Conservation (phyloP, 2,888 invertebrate species). For the Himalopsyche tibetana region DNA sequence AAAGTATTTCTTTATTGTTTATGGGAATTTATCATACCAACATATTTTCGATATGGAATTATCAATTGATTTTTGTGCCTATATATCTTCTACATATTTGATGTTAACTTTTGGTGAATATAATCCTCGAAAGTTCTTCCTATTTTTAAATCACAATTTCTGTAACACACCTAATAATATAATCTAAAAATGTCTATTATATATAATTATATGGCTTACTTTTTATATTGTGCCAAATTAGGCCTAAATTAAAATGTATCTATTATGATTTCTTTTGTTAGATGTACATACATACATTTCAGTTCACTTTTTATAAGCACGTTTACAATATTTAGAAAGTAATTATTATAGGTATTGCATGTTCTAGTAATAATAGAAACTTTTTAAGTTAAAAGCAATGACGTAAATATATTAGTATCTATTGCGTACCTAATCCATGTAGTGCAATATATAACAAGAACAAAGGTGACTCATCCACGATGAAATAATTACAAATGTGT, state of each 20-base stretch:
- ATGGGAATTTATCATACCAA: too few relatives aligned
- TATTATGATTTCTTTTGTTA: constrained; percentile 3
- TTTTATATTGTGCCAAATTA: constrained; percentile 13
- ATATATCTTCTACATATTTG: neutral
- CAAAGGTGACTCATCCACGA: too few relatives aligned
- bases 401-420: too few relatives aligned
- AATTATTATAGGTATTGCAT: neutral
- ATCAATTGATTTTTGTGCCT: too few relatives aligned
- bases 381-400: neutral
- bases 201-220: constrained; percentile 15
- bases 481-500: too few relatives aligned
- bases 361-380: neutral
- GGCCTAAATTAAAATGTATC: constrained; percentile 32
- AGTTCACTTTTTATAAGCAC: constrained; percentile 38
- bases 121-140: constrained; percentile 25
- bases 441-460: too few relatives aligned
- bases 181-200: constrained; percentile 27
- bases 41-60: too few relatives aligned
- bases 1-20: too few relatives aligned
- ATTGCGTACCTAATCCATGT: too few relatives aligned
- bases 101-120: neutral
- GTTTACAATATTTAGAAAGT: constrained; percentile 32
- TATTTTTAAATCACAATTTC: neutral
- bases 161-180: neutral
- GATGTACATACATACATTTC: constrained; percentile 34